Evolutionary conservation across 2,888 invertebrate genomes (phyloP).

Genomic region (Drosophila anomalata): DNA sequence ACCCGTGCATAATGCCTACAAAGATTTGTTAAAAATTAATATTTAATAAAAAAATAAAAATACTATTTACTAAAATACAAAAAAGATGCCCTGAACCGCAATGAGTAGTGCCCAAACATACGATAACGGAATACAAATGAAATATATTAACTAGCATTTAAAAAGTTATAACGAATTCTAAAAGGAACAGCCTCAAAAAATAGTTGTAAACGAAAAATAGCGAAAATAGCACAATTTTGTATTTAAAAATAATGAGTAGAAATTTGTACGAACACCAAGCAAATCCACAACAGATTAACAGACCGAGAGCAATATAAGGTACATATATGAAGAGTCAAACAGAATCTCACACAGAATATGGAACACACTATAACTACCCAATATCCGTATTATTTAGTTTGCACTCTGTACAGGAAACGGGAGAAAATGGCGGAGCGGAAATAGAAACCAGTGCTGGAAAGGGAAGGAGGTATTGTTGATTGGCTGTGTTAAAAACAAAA

Average conservation of each 20-base stretch:
- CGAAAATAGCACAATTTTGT: slow-evolving; percentile 71
- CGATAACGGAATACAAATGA: slow-evolving; percentile 53
- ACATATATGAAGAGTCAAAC: slow-evolving; percentile 13
- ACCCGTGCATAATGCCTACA: slow-evolving; percentile 76
- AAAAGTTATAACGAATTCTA: slow-evolving; percentile 68
- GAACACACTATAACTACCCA: slow-evolving; percentile 31
- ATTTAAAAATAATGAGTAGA: slow-evolving; percentile 24
- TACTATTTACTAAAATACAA: slow-evolving; percentile 69
- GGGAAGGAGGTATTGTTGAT: slow-evolving; percentile 55
- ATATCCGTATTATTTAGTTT: slow-evolving; percentile 37
- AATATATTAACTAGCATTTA: slow-evolving; percentile 71
- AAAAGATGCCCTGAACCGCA: slow-evolving; percentile 72
- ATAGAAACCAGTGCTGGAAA: slow-evolving; percentile 22
- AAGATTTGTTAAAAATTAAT: slow-evolving; percentile 62
- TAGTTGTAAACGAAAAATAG: slow-evolving; percentile 64
- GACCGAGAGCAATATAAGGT: slow-evolving; percentile 33
- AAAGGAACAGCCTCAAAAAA: slow-evolving; percentile 62
- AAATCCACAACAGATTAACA: slow-evolving; percentile 19
- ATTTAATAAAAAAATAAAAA: slow-evolving; percentile 53
- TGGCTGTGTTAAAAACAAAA: slow-evolving; percentile 66
- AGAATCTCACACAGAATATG: slow-evolving; percentile 24
- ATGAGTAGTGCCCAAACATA: slow-evolving; percentile 74
- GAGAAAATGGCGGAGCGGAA: slow-evolving; percentile 13
- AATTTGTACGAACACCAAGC: slow-evolving; percentile 41
- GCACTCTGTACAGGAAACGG: slow-evolving; percentile 14